Conservation (phyloP, 2,113 vertebrate species). For the Bungarus multicinctus region DNA sequence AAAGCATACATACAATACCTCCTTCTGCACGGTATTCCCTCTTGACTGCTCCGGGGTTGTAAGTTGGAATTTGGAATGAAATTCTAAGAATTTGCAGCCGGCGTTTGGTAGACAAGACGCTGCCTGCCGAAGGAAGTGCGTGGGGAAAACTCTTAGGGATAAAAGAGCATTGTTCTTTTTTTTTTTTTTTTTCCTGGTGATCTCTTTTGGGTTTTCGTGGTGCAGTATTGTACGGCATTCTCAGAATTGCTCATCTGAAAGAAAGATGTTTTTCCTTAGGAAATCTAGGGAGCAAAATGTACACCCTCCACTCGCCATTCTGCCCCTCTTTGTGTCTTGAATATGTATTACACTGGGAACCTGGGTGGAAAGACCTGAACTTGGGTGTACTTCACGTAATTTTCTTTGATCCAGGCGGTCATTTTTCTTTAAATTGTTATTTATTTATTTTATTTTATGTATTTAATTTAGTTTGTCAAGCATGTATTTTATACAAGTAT, state of each 20-base stretch:
- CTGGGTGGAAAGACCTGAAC: neutral
- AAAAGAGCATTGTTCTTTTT: neutral
- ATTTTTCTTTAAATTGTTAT: neutral
- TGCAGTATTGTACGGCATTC: neutral
- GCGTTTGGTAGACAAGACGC: neutral
- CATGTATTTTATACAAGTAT: no score
- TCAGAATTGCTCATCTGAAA: neutral
- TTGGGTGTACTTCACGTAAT: neutral
- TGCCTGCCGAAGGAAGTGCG: neutral
- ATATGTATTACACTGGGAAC: neutral
- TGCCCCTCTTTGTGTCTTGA: neutral
- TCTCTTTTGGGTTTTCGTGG: neutral
- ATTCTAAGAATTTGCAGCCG: neutral
- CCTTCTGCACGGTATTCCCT: neutral
- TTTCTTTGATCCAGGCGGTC: neutral
- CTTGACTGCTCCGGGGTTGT: neutral
- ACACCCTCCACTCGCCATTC: no score
- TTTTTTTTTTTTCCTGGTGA: neutral
- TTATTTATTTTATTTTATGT: no score
- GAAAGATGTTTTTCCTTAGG: no score
- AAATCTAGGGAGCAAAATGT: no score
- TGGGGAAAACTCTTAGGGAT: neutral
- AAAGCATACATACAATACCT: neutral
- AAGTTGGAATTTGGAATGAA: neutral
- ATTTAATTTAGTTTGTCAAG: no score